Evolutionary conservation across 2,113 vertebrate genomes (phyloP), one percentile per base, ranked within the genome.

Genomic region (Menidia beryllina): DNA sequence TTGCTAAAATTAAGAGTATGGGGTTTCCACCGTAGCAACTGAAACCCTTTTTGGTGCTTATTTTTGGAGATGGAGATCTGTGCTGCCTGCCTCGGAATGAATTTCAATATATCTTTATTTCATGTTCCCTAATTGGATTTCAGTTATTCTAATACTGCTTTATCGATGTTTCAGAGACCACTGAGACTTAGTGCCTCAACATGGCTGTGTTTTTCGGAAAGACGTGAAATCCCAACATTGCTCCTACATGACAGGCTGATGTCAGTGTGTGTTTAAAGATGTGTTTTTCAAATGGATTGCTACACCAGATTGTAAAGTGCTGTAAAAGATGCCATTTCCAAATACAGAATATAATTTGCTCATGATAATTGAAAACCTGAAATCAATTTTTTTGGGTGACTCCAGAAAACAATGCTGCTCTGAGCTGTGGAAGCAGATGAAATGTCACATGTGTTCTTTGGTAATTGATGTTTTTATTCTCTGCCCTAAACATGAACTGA

Each of bases 1-100:
- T 89, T 64, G 61, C 38, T 66, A 21, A 45, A 43, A 36, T 76
- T 45, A 39, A 38, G 23, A 45, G 58, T 68, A 47, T 53, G 50
- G 8, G 68, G 27, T 57, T 81, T 21, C 55, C 49, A 47, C 43
- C 43, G 30, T 61, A 55, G 34, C 48, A 25, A 53, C 53, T 58
- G 17, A 53, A 69, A 61, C 10, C 8, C 17, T 34, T 38, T n/a
- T 54, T 36, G 3, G 36, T 34, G 49, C 15, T 20, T 23, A 36
- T 87, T 69, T 72, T 13, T 36, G 23, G 59, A 47, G 63, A 68
- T 13, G 41, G 26, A n/a, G 6, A 47, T 63, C 1, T 25, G 65
- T 23, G 13, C 15, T 20, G 48, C 21, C 43, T 50, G 36, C 6
- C 36, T 64, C 52, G 21, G 51, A 3, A 5, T 25, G 8, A 0